phyloP scores from a whole-genome alignment of 2,888 invertebrate species.

The Drosophila suboccidentalis region DNA sequence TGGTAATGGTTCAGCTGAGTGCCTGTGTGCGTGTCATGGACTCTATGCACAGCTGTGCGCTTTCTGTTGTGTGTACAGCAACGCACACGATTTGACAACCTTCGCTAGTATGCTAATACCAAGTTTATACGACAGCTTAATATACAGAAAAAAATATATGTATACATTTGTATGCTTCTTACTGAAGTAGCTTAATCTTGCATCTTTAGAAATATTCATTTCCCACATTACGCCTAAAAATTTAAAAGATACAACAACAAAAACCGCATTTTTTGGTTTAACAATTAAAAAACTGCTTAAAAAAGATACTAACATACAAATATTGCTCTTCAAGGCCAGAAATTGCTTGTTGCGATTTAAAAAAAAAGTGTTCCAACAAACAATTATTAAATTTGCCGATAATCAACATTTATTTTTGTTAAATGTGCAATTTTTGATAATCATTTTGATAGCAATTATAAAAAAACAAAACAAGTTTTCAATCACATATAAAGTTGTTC shows the following conservation, averaged over 20 bases:
- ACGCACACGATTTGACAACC: slow-evolving; percentile 19
- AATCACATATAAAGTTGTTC: not conserved
- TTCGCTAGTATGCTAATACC: slow-evolving; percentile 2
- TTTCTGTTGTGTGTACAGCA: slow-evolving; percentile 44
- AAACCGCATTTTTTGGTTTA: not conserved
- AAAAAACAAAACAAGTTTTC: slow-evolving; percentile 22
- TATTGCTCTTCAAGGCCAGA: slow-evolving; percentile 44
- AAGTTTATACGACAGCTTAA: slow-evolving; percentile 1
- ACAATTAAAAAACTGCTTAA: not conserved
- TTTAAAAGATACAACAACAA: slow-evolving; percentile 19
- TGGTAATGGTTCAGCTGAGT: slow-evolving; percentile 1
- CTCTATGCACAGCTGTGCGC: slow-evolving; percentile 20
- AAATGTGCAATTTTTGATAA: slow-evolving; percentile 18
- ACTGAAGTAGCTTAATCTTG: not conserved
- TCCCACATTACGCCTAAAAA: slow-evolving; percentile 17
- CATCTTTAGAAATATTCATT: slow-evolving; percentile 18
- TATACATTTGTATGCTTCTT: not conserved
- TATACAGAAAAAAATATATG: not conserved
- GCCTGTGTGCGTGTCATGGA: not conserved
- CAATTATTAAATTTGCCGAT: slow-evolving; percentile 12
- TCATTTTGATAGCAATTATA: slow-evolving; percentile 18
- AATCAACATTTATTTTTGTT: slow-evolving; percentile 15
- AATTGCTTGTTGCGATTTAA: slow-evolving; percentile 30
- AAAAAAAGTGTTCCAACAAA: slow-evolving; percentile 36
- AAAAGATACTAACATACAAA: slow-evolving; percentile 18